Conservation (phyloP, 2,113 vertebrate species). For the Carollia perspicillata region DNA sequence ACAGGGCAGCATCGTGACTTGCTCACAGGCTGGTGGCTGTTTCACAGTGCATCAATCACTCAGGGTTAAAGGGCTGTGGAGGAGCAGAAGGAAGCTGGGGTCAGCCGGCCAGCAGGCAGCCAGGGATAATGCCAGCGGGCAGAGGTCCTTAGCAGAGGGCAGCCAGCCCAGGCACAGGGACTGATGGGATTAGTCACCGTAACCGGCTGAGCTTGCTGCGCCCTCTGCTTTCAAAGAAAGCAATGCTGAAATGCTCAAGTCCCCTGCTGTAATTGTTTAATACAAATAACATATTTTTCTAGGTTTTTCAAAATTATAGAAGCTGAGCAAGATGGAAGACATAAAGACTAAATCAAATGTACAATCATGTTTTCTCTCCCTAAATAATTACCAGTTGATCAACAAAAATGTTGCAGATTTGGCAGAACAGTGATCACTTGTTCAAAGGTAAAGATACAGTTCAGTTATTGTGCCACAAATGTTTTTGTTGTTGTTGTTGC, state of each 20-base stretch:
- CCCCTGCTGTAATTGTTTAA: neutral
- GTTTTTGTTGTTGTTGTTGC: neutral
- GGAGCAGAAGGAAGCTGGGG: neutral
- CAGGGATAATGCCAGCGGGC: neutral
- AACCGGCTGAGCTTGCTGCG: neutral
- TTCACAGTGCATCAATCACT: constrained; percentile 39
- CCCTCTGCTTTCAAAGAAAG: neutral
- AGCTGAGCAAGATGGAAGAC: neutral
- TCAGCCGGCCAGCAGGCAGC: constrained; percentile 20
- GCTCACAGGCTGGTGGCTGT: neutral
- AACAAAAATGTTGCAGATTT: neutral
- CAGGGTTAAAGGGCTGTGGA: neutral
- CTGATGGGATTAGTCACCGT: neutral
- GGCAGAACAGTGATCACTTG: constrained; percentile 1
- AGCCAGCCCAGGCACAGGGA: neutral
- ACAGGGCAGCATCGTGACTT: neutral
- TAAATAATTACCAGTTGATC: neutral
- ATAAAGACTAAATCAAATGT: neutral
- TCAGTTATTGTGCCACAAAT: neutral
- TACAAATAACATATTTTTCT: neutral
- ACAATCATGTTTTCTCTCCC: neutral
- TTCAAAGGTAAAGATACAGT: neutral
- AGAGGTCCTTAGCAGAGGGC: neutral
- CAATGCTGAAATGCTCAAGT: neutral
- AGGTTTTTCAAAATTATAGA: constrained; percentile 12